Percentiles rank a stretch among this genome's conserved stretches.
Conservation (phyloP, 92 coral and sea anemone genomes). For the Hydrozoanthus gracilis region DNA sequence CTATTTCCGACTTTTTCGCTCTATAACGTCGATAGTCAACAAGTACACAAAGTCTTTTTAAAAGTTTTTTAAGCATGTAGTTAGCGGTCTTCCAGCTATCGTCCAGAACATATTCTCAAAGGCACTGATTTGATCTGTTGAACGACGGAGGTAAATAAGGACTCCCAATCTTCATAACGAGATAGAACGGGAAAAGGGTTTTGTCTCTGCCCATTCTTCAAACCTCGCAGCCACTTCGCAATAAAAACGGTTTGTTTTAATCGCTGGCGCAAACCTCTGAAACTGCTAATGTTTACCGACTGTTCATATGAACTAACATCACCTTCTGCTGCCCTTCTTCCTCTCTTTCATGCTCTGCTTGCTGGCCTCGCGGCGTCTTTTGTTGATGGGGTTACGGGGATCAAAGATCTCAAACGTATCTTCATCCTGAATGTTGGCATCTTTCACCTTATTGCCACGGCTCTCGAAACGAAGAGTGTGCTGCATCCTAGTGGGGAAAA, state of each 20-base stretch:
- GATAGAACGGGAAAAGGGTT: neutral
- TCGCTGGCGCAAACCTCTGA: neutral
- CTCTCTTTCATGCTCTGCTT: constrained; percentile 79
- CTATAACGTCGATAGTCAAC: no score
- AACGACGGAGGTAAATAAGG: neutral
- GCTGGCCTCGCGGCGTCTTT: constrained; percentile 94
- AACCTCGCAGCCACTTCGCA: neutral
- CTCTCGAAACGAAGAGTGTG: constrained; percentile 85
- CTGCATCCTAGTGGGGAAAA: constrained; percentile 72
- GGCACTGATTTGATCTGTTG: neutral
- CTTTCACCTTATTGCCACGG: constrained; percentile 73
- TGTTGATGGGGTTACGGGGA: constrained; percentile 96
- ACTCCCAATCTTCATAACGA: neutral
- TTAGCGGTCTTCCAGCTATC: no score
- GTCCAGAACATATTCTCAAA: no score
- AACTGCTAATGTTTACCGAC: neutral
- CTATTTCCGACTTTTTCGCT: no score
- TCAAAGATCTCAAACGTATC: constrained; percentile 96
- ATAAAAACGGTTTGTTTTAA: neutral
- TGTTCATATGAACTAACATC: neutral
- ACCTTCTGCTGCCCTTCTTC: constrained; percentile 47
- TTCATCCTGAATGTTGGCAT: constrained; percentile 85
- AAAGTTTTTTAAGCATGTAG: no score
- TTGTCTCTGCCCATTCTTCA: neutral
- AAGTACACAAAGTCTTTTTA: no score